Evolutionary conservation across 2,113 vertebrate species (phyloP).

Genomic region (Gobius niger): DNA sequence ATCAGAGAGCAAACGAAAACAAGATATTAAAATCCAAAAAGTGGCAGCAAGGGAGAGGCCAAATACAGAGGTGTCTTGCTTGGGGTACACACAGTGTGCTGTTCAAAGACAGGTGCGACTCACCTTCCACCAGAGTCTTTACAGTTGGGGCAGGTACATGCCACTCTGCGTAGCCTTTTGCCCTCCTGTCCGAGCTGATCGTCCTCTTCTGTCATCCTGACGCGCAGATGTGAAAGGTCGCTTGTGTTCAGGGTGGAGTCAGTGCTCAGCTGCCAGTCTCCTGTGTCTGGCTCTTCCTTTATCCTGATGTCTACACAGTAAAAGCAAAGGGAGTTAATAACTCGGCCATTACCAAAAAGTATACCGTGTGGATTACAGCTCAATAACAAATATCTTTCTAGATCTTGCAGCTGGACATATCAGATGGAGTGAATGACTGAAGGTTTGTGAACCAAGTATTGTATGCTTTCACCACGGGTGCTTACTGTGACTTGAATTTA

Average conservation of each 20-base stretch:
- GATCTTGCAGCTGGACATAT: too few species aligned
- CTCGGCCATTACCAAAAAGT: neutral
- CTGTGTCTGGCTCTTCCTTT: slow-evolving; percentile 97
- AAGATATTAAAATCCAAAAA: too few species aligned
- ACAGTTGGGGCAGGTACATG: slow-evolving; percentile 98
- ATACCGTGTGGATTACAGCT: neutral
- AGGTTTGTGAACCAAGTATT: too few species aligned
- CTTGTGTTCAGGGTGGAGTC: slow-evolving; percentile 96
- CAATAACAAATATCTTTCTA: too few species aligned
- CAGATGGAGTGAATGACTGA: too few species aligned
- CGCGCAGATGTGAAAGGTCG: slow-evolving; percentile 93
- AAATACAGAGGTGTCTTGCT: too few species aligned
- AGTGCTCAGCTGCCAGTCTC: slow-evolving; percentile 94
- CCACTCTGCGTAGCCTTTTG: slow-evolving; percentile 94
- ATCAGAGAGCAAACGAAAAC: too few species aligned
- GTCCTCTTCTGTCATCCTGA: slow-evolving; percentile 93
- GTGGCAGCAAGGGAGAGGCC: too few species aligned
- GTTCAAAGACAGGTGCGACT: slow-evolving; percentile 24
- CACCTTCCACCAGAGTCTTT: slow-evolving; percentile 98
- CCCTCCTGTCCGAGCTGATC: slow-evolving; percentile 93
- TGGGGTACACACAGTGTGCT: neutral
- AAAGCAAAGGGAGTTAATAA: slow-evolving; percentile 19
- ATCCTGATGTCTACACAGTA: slow-evolving; percentile 88
- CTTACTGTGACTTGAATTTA: too few species aligned
- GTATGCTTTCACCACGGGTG: too few species aligned